Evolutionary conservation across 1,140 invertebrate species (phyloP).

Genomic region (Lycorma delicatula): DNA sequence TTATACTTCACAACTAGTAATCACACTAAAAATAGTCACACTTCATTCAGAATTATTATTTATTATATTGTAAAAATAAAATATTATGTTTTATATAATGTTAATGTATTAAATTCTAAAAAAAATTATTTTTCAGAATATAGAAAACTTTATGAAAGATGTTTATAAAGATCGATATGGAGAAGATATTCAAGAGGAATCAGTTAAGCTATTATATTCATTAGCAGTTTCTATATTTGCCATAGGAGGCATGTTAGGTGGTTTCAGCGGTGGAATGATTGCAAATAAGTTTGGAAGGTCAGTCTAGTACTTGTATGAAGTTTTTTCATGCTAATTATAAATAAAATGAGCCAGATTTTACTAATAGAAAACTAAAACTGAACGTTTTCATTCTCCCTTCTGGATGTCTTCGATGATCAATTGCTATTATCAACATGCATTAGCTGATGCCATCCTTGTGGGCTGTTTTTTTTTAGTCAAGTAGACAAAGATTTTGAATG

Average conservation of each 20-base stretch:
- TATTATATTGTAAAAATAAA: background rate
- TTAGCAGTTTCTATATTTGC: slow-evolving; percentile 90
- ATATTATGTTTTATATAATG: background rate
- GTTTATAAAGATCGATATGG: slow-evolving; percentile 71
- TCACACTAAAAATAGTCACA: too few species aligned
- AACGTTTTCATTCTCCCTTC: too few species aligned
- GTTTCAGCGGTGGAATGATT: slow-evolving; percentile 81
- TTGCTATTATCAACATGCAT: too few species aligned
- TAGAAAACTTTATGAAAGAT: slow-evolving; percentile 87
- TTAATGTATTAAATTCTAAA: background rate
- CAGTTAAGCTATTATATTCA: slow-evolving; percentile 69
- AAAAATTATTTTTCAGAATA: slow-evolving; percentile 62
- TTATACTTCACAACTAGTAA: too few species aligned
- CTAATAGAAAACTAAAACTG: too few species aligned
- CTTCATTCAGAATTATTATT: too few species aligned
- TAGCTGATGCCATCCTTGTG: too few species aligned
- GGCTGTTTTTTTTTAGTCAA: too few species aligned
- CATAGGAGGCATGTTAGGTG: slow-evolving; percentile 91
- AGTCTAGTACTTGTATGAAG: slow-evolving; percentile 31
- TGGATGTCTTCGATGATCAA: too few species aligned
- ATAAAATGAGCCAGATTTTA: too few species aligned
- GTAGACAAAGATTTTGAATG: too few species aligned
- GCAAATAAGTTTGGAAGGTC: slow-evolving; percentile 84
- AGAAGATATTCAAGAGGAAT: slow-evolving; percentile 57
- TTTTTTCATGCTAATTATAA: too few species aligned